These are phyloP conservation scores for Acleris holmiana DNA, from an alignment of 2,888 invertebrate genomes.

Conservation along the genomic window DNA sequence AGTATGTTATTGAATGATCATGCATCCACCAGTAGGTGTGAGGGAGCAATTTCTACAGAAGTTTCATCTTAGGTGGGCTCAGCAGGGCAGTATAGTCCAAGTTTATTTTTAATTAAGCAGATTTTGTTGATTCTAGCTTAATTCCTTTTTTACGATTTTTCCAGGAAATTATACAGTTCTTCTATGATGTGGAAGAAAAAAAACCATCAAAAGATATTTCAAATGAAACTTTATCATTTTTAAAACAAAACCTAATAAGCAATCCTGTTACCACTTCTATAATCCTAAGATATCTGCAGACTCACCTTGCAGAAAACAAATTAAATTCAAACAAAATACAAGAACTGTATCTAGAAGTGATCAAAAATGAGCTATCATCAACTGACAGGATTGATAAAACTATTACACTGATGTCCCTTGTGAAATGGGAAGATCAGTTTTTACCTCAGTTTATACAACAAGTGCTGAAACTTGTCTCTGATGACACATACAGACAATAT, in stretches of 20 bases:
- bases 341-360: conserved; percentile 61
- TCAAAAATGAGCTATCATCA: conserved; percentile 65
- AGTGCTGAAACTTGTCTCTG: conserved; percentile 63
- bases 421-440: conserved; percentile 64
- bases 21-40: too few species aligned
- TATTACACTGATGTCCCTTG: conserved; percentile 66
- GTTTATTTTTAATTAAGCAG: not conserved
- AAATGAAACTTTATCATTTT: conserved; percentile 62
- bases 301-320: conserved; percentile 52
- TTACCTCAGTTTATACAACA: conserved; percentile 60
- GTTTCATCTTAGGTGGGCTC: too few species aligned
- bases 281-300: conserved; percentile 62
- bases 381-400: conserved; percentile 64
- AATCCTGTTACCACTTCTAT: conserved; percentile 73
- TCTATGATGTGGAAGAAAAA: conserved; percentile 61
- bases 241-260: conserved; percentile 70
- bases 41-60: too few species aligned
- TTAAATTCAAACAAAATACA: conserved; percentile 60
- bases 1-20: too few species aligned
- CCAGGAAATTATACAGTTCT: conserved; percentile 70
- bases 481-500: conserved; percentile 67
- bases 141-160: conserved; percentile 38
- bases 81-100: too few species aligned
- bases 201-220: conserved; percentile 61
- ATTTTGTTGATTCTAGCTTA: not conserved